A percentile compares a stretch with the other conserved stretches of the same genome.
These are phyloP conservation scores for Homalodisca vitripennis DNA, from an alignment of 1,140 invertebrate species.

Conservation along the genomic window DNA sequence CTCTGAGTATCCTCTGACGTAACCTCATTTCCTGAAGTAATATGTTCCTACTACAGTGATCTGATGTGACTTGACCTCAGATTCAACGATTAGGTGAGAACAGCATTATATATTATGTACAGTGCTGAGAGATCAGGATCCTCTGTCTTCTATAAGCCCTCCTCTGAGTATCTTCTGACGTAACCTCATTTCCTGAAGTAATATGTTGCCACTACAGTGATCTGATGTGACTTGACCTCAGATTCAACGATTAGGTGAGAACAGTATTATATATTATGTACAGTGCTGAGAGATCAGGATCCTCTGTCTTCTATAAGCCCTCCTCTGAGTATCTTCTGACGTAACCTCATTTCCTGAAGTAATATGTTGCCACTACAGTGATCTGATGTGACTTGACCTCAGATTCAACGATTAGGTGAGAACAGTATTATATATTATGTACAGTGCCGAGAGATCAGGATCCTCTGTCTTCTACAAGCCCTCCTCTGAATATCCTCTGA, in stretches of 20 bases:
- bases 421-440: too few species aligned
- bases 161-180: slow-evolving; percentile 54
- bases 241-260: slow-evolving; percentile 6
- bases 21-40: slow-evolving; percentile 65
- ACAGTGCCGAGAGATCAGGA: too few species aligned
- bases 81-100: slow-evolving; percentile 3
- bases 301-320: slow-evolving; percentile 73
- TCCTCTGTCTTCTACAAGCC: too few species aligned
- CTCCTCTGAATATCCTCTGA: too few species aligned
- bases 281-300: slow-evolving; percentile 88
- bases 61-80: slow-evolving; percentile 53
- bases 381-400: slow-evolving; percentile 53
- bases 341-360: slow-evolving; percentile 64
- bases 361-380: slow-evolving; percentile 59
- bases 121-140: slow-evolving; percentile 86
- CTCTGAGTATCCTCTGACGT: slow-evolving; percentile 55
- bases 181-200: slow-evolving; percentile 66
- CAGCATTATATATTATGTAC: too few species aligned
- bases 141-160: slow-evolving; percentile 73
- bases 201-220: slow-evolving; percentile 58
- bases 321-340: slow-evolving; percentile 54
- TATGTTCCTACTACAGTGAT: slow-evolving; percentile 58
- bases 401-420: slow-evolving; percentile 6
- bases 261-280: too few species aligned
- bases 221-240: slow-evolving; percentile 53